Evolutionary conservation across 2,113 vertebrate genomes (phyloP).

Genomic region (Prunella himalayana): DNA sequence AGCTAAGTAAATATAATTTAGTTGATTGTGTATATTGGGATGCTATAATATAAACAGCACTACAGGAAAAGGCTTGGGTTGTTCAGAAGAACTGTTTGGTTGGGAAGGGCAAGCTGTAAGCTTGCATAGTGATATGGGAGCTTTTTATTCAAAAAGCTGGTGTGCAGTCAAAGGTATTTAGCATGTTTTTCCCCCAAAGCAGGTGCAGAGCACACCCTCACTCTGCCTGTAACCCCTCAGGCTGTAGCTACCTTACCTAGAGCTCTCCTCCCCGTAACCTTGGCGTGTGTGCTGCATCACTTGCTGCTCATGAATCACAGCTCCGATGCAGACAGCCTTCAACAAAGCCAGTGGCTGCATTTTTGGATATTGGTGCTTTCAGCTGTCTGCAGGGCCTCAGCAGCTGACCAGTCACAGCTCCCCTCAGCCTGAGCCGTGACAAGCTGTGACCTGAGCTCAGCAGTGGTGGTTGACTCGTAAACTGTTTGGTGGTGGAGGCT

Average conservation of each 20-base stretch:
- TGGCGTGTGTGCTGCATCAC: fast-evolving
- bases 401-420: background rate
- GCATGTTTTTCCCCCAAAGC: background rate
- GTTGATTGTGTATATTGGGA: background rate
- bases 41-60: slow-evolving; percentile 1
- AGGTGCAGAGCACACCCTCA: background rate
- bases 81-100: background rate
- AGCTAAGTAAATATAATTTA: slow-evolving; percentile 12
- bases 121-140: background rate
- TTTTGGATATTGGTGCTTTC: background rate
- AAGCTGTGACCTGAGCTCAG: background rate
- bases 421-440: background rate
- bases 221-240: background rate
- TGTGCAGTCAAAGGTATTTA: background rate
- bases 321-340: background rate
- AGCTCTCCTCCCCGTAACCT: background rate
- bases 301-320: background rate
- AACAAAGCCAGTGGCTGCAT: background rate
- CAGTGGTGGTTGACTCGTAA: background rate
- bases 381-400: background rate
- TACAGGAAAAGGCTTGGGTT: background rate
- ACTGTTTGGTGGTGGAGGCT: background rate
- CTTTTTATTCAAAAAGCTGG: background rate
- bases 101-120: background rate
- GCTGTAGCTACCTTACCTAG: background rate